Percentiles rank a stretch among this genome's conserved stretches.
Conservation (phyloP, 53 echinoderm and acorn worm genomes). For the Glandiceps talaboti region DNA sequence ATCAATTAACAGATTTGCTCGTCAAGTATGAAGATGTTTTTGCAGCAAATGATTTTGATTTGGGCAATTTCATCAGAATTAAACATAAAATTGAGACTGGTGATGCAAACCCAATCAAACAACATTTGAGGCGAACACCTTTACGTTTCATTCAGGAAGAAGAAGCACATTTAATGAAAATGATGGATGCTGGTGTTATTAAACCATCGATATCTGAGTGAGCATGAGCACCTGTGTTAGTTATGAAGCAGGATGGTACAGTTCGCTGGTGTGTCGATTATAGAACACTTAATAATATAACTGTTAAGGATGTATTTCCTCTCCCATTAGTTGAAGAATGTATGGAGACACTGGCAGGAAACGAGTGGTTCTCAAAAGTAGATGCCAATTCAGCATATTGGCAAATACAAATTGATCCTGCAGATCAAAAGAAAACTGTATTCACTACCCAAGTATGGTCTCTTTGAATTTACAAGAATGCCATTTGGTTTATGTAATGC, state of each 20-base stretch:
- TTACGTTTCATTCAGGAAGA: conserved; percentile 22
- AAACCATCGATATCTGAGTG: conserved; percentile 10
- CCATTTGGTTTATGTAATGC: conserved; percentile 41
- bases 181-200: conserved; percentile 31
- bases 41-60: conserved; percentile 21
- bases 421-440: conserved; percentile 38
- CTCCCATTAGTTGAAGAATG: conserved; percentile 51
- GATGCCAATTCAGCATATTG: conserved; percentile 38
- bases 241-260: conserved; percentile 32
- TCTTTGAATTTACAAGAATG: conserved; percentile 29
- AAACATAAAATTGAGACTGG: conserved; percentile 22
- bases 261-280: conserved; percentile 42
- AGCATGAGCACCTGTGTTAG: conserved; percentile 29
- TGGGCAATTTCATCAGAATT: conserved; percentile 9
- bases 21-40: conserved; percentile 20
- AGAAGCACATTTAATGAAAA: conserved; percentile 19
- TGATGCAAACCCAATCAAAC: conserved; percentile 16
- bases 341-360: conserved; percentile 32
- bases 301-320: conserved; percentile 38
- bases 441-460: conserved; percentile 32
- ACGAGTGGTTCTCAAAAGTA: conserved; percentile 26
- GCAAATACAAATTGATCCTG: conserved; percentile 23
- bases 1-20: conserved; percentile 4
- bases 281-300: conserved; percentile 30
- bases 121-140: conserved; percentile 16